A percentile compares a stretch with the other conserved stretches of the same genome.
Evolutionary conservation across 2,113 vertebrate genomes (phyloP).

Genomic region (Camarhynchus parvulus): DNA sequence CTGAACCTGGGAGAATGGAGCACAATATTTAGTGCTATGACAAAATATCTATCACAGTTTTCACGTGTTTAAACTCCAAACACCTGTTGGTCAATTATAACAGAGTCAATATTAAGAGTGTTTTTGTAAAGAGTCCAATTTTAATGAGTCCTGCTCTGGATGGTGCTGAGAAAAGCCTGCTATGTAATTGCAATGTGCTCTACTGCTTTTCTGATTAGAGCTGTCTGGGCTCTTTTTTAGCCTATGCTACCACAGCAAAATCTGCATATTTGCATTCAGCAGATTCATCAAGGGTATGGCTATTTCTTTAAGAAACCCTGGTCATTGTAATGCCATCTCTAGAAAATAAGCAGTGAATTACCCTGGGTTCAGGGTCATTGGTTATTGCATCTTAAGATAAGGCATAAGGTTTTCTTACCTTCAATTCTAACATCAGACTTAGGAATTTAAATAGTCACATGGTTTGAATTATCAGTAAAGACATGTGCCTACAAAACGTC

Average conservation of each 20-base stretch:
- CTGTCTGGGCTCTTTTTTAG: neutral
- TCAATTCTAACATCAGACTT: neutral
- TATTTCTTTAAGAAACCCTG: neutral
- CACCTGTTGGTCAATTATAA: neutral
- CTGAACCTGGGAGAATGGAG: neutral
- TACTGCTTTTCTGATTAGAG: neutral
- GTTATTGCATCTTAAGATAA: neutral
- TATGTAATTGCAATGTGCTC: neutral
- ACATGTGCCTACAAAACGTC: neutral
- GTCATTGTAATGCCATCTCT: neutral
- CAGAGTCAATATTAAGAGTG: neutral
- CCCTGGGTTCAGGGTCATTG: neutral
- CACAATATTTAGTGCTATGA: neutral
- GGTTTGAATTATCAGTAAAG: neutral
- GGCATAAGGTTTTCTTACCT: neutral
- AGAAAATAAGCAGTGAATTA: neutral
- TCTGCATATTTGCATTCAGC: neutral
- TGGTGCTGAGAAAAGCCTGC: neutral
- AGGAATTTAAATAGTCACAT: neutral
- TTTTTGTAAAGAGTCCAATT: neutral
- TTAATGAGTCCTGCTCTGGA: neutral
- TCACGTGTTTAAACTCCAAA: neutral
- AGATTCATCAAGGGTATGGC: neutral
- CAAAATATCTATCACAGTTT: neutral
- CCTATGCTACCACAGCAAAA: neutral